phyloP scores from a whole-genome alignment of 1,140 invertebrate species.

The Caerostris darwini region DNA sequence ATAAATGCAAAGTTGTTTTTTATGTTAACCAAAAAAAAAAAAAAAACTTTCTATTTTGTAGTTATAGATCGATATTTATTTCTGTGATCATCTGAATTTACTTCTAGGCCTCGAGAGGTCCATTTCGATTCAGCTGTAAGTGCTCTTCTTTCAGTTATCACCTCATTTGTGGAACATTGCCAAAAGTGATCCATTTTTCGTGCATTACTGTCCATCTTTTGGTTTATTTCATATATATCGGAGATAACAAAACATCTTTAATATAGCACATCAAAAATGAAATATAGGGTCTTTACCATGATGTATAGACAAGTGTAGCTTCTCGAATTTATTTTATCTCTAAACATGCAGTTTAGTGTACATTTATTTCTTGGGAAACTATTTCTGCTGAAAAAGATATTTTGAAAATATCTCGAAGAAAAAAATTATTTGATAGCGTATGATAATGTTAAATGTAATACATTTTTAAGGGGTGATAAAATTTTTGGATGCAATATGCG shows the following conservation, averaged over 20 bases:
- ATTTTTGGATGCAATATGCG: not conserved
- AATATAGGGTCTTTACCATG: not conserved
- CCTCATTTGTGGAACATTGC: constrained; percentile 12
- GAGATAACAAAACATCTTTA: constrained; percentile 25
- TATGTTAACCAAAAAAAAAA: too few relatives aligned
- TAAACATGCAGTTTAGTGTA: constrained; percentile 26
- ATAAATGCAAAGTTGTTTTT: too few relatives aligned
- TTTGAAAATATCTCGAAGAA: not conserved
- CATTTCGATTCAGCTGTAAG: constrained; percentile 18
- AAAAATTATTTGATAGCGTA: not conserved
- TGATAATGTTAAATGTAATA: not conserved
- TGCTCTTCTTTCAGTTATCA: constrained; percentile 16
- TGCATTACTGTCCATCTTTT: constrained; percentile 24
- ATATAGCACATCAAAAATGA: not conserved
- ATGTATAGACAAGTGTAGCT: not conserved
- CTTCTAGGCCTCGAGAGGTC: constrained; percentile 6
- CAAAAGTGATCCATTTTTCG: constrained; percentile 32
- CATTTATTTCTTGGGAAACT: constrained; percentile 11
- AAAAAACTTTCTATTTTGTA: too few relatives aligned
- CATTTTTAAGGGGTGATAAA: not conserved
- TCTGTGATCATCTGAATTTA: constrained; percentile 27
- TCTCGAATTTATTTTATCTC: constrained; percentile 13
- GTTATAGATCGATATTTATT: not conserved
- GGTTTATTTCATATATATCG: constrained; percentile 10
- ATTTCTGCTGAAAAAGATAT: not conserved